A percentile compares a stretch with the other conserved stretches of the same genome.
Evolutionary conservation across 23 tunicate genomes (phyloP).

Genomic region (Phallusia fumigata): DNA sequence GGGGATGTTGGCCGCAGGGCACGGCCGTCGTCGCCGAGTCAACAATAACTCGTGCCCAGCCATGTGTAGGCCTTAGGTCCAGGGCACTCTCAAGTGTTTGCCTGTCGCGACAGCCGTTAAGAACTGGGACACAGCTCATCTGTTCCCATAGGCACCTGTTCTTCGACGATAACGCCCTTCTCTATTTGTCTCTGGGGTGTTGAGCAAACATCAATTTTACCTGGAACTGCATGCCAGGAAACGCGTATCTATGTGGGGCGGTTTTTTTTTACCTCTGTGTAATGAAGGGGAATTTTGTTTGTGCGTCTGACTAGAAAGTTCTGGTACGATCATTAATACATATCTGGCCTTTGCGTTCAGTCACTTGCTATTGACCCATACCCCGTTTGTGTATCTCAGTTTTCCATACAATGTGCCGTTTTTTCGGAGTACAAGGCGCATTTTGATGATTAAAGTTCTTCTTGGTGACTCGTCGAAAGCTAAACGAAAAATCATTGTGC

Average conservation of each 20-base stretch:
- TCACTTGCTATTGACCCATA: too few relatives aligned
- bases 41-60: not conserved
- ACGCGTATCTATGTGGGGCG: not conserved
- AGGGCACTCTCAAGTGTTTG: not conserved
- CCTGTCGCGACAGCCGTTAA: not conserved
- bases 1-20: not conserved
- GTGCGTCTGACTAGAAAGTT: too few relatives aligned
- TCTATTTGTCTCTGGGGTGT: not conserved
- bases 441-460: too few relatives aligned
- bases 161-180: not conserved
- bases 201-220: not conserved
- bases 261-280: not conserved
- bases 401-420: too few relatives aligned
- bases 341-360: too few relatives aligned
- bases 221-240: not conserved
- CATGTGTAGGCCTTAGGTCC: too few relatives aligned
- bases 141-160: constrained; percentile 1
- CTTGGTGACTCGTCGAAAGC: too few relatives aligned
- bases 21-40: not conserved
- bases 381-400: too few relatives aligned
- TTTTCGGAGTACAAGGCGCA: too few relatives aligned
- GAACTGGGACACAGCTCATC: not conserved
- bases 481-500: not conserved
- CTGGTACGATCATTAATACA: too few relatives aligned
- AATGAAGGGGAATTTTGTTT: too few relatives aligned